Base-by-base conservation (phyloP, 1,140 invertebrate species). In the Thereuonema tuberculata region DNA sequence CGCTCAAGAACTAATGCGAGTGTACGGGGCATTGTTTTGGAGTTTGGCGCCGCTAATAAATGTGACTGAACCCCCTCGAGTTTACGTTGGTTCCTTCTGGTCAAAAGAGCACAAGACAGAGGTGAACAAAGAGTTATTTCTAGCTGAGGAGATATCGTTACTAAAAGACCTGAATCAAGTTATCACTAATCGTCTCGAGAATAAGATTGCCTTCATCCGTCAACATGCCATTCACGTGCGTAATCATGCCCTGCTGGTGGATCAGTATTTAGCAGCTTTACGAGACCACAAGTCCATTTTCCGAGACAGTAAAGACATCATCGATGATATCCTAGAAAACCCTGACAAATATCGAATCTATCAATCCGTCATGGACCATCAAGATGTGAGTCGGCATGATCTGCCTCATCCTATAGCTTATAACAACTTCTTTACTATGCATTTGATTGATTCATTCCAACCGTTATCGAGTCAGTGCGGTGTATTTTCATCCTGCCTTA, bases 201-300 rank as follows among this genome's bases (percentile, higher is more conserved):
- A 94, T 71, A 92, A 92, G 71, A 93, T 96, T 61, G 83, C 90
- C 1, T 92, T 88, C 73, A 87, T 91, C 61, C 82, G 92, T 69
- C 82, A 90, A 78, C 94, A 95, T 75, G 92, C 92, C 60, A 89
- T 94, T 53, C 84, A 90, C 66, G 92, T 95, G 56, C 82, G 92
- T 65, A 94, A 95, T 72, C 93, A 96, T 70, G 92, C 92, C 17
- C 93, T 94, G 74, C 92, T 95, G 86, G 89, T 94, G 2, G 92
- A 96, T 72, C 93, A 89, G 67, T 96, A 95, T 68, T 68, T 95
- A 56, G 91, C 87, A 20, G 93, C 89, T 0, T 95, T 87, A 71
- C 90, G 90, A 76, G 90, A 92, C 70, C 89, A 95, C 74, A 93
- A 93, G 72, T 85, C 87, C 0, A 85, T 93, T 69, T 95, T 96